phyloP scores from a whole-genome alignment of 2,113 vertebrate species.

The Pollachius pollachius region DNA sequence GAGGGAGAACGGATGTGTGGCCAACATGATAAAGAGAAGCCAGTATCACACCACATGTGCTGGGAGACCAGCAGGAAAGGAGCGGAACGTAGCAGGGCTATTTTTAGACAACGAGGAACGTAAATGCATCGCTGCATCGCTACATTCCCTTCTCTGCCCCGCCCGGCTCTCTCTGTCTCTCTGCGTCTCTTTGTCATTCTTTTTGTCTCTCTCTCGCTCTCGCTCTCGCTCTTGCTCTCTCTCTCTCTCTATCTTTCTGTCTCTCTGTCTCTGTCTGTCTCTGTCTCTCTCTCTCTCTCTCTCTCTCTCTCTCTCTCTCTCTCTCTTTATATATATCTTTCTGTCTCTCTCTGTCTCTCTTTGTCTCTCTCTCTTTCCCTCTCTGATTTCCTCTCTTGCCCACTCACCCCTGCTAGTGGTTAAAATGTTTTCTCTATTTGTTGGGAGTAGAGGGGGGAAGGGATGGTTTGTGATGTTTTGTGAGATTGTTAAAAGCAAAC shows the following conservation, averaged over 20 bases:
- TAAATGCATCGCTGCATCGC: slow-evolving; percentile 31
- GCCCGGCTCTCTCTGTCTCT: neutral
- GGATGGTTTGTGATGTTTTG: slow-evolving; percentile 10
- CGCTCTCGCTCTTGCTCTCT: neutral
- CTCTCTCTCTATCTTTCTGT: no score
- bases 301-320: no score
- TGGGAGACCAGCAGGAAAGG: slow-evolving; percentile 9
- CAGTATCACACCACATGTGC: no score
- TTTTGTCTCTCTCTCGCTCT: neutral
- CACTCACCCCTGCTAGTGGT: neutral
- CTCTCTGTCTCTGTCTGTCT: no score
- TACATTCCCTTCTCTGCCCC: neutral
- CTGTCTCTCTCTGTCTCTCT: no score
- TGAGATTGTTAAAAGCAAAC: no score
- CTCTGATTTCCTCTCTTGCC: neutral
- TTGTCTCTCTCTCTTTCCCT: neutral
- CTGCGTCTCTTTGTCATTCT: neutral
- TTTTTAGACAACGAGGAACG: slow-evolving; percentile 50
- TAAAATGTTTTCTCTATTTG: no score
- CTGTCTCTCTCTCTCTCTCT: no score
- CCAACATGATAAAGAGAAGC: no score
- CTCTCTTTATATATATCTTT: no score
- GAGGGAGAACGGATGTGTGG: no score
- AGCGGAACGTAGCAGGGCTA: slow-evolving; percentile 34
- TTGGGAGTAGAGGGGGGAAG: no score